These are phyloP conservation scores for Diarsia dahlii DNA, from an alignment of 2,888 invertebrate genomes.

Conservation along the genomic window DNA sequence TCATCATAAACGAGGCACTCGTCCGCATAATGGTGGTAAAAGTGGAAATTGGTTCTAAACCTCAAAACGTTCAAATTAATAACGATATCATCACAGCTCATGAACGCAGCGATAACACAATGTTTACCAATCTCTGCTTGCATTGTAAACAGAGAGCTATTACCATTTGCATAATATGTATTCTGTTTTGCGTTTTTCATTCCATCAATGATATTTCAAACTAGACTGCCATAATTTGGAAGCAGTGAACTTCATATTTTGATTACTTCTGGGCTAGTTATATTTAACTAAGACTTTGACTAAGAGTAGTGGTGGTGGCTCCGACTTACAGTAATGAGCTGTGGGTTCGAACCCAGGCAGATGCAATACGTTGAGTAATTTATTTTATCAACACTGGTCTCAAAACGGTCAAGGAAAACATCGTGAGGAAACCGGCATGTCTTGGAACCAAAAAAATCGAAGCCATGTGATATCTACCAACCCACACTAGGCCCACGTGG, in stretches of 20 bases:
- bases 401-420: too few relatives aligned
- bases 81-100: constrained; percentile 6
- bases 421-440: too few relatives aligned
- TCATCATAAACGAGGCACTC: too few relatives aligned
- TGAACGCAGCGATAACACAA: constrained; percentile 3
- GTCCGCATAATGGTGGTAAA: neutral
- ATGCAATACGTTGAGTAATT: too few relatives aligned
- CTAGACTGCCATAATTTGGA: neutral
- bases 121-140: constrained; percentile 21
- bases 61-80: constrained; percentile 23
- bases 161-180: constrained; percentile 24
- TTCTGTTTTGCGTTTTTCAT: constrained; percentile 27
- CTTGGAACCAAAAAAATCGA: too few relatives aligned
- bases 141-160: constrained; percentile 23
- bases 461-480: too few relatives aligned
- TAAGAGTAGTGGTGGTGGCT: too few relatives aligned
- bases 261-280: neutral
- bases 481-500: too few relatives aligned
- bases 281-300: neutral
- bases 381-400: too few relatives aligned
- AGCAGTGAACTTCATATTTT: neutral
- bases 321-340: too few relatives aligned
- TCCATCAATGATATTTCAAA: constrained; percentile 24
- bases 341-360: too few relatives aligned
- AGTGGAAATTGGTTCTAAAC: neutral